Conservation (phyloP, 2,888 invertebrate genomes). For the Branchipolynoe longqiensis region DNA sequence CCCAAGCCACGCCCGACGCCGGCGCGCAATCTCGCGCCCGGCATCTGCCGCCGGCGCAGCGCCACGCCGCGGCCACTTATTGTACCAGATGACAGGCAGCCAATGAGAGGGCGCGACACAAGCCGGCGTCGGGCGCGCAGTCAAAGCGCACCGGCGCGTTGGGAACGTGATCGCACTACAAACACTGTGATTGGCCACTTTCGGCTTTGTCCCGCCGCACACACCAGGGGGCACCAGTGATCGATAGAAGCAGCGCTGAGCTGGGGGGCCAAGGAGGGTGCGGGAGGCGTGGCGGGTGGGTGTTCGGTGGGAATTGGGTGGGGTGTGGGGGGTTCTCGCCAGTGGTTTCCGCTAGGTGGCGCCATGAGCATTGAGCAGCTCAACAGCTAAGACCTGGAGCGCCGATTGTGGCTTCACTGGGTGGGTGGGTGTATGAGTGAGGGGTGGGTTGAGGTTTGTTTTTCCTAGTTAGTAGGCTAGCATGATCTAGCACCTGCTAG, state of each 20-base stretch:
- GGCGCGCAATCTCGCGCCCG: background rate
- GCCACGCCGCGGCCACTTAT: constrained; percentile 43
- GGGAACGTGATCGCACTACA: constrained; percentile 47
- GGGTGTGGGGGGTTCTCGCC: background rate
- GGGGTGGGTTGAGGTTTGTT: too few relatives aligned
- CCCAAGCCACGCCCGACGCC: constrained; percentile 12
- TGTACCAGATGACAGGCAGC: constrained; percentile 42
- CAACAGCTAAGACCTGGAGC: too few relatives aligned
- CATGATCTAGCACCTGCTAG: too few relatives aligned
- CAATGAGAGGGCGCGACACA: constrained; percentile 47
- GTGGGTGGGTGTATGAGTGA: too few relatives aligned
- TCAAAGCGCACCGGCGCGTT: constrained; percentile 17
- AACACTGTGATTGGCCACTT: constrained; percentile 49
- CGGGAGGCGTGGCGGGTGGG: too few relatives aligned
- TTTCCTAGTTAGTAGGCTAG: too few relatives aligned
- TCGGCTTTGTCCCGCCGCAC: constrained; percentile 22
- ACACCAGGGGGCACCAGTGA: background rate
- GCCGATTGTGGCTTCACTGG: too few relatives aligned
- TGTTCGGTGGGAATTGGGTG: too few relatives aligned
- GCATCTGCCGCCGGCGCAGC: constrained; percentile 32
- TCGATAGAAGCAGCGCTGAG: too few relatives aligned
- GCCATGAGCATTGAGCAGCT: too few relatives aligned
- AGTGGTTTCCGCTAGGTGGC: background rate
- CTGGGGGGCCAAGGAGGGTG: too few relatives aligned
- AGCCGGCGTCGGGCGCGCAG: constrained; percentile 3